A percentile compares a stretch with the other conserved stretches of the same genome.
These are phyloP conservation scores for Sebastolobus alascanus DNA, from an alignment of 2,797 vertebrate species.

Conservation along the genomic window DNA sequence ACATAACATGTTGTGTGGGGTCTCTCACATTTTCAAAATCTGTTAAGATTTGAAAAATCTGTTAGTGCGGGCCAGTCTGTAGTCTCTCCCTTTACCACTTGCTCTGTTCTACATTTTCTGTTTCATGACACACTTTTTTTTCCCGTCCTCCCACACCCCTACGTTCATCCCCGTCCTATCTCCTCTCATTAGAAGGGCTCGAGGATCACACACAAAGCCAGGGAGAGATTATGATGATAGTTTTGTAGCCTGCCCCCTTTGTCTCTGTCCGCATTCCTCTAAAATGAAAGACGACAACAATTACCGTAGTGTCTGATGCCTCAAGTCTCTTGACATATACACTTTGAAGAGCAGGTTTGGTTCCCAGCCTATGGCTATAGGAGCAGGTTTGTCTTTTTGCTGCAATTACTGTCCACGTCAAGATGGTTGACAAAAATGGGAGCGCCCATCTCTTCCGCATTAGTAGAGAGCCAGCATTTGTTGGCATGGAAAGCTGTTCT, in stretches of 20 bases:
- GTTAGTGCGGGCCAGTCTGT: neutral
- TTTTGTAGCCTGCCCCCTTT: conserved; percentile 73
- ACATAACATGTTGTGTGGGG: too few species aligned
- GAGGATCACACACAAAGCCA: conserved; percentile 79
- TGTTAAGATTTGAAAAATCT: neutral
- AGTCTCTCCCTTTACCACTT: conserved; percentile 7
- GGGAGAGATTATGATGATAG: conserved; percentile 77
- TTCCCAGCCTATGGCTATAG: conserved; percentile 53
- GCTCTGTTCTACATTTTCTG: conserved; percentile 6
- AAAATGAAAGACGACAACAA: conserved; percentile 78
- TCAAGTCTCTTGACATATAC: conserved; percentile 68
- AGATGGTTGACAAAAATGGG: conserved; percentile 52
- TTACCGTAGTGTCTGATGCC: conserved; percentile 67
- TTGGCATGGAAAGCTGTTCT: conserved; percentile 62
- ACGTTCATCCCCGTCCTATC: conserved; percentile 48
- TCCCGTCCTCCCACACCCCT: conserved; percentile 15
- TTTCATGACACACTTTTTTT: conserved; percentile 21
- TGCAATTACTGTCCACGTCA: conserved; percentile 64
- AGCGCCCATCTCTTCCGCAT: conserved; percentile 45
- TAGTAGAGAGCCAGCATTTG: conserved; percentile 40
- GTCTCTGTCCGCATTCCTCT: conserved; percentile 78
- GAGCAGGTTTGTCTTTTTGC: conserved; percentile 47
- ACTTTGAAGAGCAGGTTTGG: conserved; percentile 72
- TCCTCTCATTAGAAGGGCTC: conserved; percentile 70
- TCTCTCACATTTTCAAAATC: neutral